Base-by-base conservation (phyloP, 2,113 vertebrate genomes). In the Campylomormyrus tamandua region DNA sequence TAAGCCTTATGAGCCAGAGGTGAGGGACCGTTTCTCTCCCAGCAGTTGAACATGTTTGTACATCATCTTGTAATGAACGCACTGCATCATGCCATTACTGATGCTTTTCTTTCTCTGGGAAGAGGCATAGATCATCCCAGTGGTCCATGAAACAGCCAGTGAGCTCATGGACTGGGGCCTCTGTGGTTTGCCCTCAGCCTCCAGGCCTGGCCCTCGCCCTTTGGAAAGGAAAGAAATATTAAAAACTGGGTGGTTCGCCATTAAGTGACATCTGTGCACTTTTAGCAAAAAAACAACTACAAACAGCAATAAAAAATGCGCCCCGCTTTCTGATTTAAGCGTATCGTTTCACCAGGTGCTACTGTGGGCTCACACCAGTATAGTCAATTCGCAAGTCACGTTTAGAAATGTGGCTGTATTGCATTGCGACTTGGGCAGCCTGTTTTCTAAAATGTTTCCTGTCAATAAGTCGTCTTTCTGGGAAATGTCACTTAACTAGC, bases 71-170 rank as follows among this genome's bases (percentile, higher is more conserved):
- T 92, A 93, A 94, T 89, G 91, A 91, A 93, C 93, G 94, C 93
- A 94, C 93, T 93, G 91, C 91, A 93, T 93, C 92, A 91, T 91
- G 88, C 11, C n/a, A 27, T 45, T 45, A 35, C 21, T 90, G 89
- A 92, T 89, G 74, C 91, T 92, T 95, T 95, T 95, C 94, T 95
- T 95, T 94, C 93, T 94, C 93, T 94, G 94, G 94, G 91, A 89
- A 92, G 50, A 91, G 92, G 92, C 93, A 93, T 94, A 94, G 77
- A 53, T 94, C 94, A 93, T 91, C 89, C 91, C 91, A 92, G 92
- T 92, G 90, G 92, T 89, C 91, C 86, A 80, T 90, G 92, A 90
- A 92, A 91, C 89, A 90, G 92, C 91, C 90, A 89, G 90, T 94
- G 93, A 95, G 93, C 92, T 95, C 93, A 94, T 70, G 88, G 92